Percentiles rank a stretch among this genome's conserved stretches.
Conservation (phyloP, 2,797 vertebrate genomes). For the Erethizon dorsatum region DNA sequence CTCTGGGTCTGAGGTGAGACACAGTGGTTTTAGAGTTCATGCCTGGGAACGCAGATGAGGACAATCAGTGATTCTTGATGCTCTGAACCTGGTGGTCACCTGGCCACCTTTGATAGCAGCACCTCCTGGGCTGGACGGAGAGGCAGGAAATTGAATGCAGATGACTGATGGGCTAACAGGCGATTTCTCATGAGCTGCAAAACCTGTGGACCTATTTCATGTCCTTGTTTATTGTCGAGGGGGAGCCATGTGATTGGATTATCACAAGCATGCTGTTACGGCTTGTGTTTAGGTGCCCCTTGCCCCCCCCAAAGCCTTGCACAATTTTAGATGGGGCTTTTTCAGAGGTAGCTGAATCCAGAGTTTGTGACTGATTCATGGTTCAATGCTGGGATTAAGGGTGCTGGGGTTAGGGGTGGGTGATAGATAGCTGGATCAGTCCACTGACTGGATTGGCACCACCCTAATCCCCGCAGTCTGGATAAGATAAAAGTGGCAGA, state of each 20-base stretch:
- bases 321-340: neutral
- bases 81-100: neutral
- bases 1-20: neutral
- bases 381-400: neutral
- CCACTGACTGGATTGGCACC: neutral
- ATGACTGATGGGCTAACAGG: neutral
- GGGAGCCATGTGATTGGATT: neutral
- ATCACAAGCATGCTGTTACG: neutral
- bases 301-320: neutral
- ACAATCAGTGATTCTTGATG: fast-evolving
- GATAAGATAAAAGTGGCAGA: neutral
- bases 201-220: neutral
- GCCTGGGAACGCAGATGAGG: neutral
- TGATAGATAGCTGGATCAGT: no score
- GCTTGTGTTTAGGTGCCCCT: neutral
- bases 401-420: neutral
- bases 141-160: fast-evolving
- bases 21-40: neutral
- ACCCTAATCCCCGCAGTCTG: neutral
- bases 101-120: neutral
- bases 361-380: neutral
- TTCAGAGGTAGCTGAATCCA: neutral
- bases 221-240: neutral
- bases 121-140: neutral
- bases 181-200: neutral